These are phyloP conservation scores for Bruchidius siliquastri DNA, from an alignment of 2,888 invertebrate genomes.

Conservation along the genomic window DNA sequence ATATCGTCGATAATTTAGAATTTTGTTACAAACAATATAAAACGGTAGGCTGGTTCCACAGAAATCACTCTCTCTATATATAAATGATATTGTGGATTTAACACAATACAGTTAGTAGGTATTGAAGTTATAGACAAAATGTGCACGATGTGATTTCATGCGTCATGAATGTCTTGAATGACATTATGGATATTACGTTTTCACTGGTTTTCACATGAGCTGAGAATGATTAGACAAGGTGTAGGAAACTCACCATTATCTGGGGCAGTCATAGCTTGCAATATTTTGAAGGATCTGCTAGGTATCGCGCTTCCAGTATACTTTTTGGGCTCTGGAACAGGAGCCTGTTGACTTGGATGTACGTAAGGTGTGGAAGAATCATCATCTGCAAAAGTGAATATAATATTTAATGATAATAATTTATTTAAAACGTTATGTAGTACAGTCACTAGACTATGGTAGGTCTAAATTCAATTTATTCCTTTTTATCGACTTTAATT, in stretches of 20 bases:
- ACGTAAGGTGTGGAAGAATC: constrained; percentile 41
- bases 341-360: constrained; percentile 63
- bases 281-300: constrained; percentile 71
- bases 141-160: constrained; percentile 13
- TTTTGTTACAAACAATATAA: constrained; percentile 6
- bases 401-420: not conserved
- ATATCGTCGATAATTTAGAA: constrained; percentile 3
- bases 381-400: constrained; percentile 15
- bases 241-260: constrained; percentile 13
- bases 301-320: constrained; percentile 77
- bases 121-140: constrained; percentile 12
- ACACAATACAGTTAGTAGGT: constrained; percentile 16
- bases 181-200: not conserved
- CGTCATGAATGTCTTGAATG: constrained; percentile 1
- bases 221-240: not conserved
- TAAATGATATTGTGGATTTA: constrained; percentile 4
- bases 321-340: constrained; percentile 62
- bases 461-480: too few relatives aligned
- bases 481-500: too few relatives aligned
- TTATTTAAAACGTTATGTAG: too few relatives aligned
- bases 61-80: not conserved
- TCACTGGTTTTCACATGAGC: not conserved
- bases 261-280: constrained; percentile 70
- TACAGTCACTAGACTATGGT: too few relatives aligned
- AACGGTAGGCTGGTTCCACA: constrained; percentile 28